Conservation (phyloP, 2,797 vertebrate species). For the Pampus argenteus region DNA sequence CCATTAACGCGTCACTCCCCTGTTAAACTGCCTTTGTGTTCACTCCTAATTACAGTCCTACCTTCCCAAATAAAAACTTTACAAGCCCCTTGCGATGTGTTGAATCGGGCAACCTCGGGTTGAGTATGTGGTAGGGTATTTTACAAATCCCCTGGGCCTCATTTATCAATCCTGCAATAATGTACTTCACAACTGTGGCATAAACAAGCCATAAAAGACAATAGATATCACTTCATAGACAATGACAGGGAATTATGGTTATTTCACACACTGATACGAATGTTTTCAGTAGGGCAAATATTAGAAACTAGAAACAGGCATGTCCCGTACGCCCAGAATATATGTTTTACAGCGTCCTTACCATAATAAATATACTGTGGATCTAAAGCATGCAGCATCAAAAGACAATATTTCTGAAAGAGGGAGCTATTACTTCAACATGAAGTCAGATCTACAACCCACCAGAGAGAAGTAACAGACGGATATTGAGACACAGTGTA, state of each 20-base stretch:
- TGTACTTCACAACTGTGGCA: conserved; percentile 54
- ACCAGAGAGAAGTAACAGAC: conserved; percentile 67
- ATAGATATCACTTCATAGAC: conserved; percentile 60
- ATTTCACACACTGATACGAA: conserved; percentile 58
- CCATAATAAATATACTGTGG: conserved; percentile 59
- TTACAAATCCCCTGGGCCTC: conserved; percentile 64
- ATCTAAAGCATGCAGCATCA: conserved; percentile 60
- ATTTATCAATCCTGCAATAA: conserved; percentile 64
- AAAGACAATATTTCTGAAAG: conserved; percentile 71
- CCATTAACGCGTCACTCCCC: conserved; percentile 71
- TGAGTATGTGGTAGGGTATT: conserved; percentile 45
- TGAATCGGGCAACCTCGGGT: conserved; percentile 27
- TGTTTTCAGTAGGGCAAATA: conserved; percentile 29
- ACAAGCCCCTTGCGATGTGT: conserved; percentile 55
- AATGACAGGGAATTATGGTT: conserved; percentile 60
- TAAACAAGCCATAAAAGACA: conserved; percentile 47
- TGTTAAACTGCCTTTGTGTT: conserved; percentile 70
- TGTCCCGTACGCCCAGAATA: conserved; percentile 36
- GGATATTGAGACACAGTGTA: conserved; percentile 76
- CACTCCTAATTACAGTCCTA: conserved; percentile 64
- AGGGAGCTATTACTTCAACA: conserved; percentile 70
- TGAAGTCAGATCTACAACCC: conserved; percentile 74
- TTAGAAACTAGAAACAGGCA: conserved; percentile 35
- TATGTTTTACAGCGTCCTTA: conserved; percentile 54
- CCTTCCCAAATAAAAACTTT: conserved; percentile 76